Conservation (phyloP, 2,113 vertebrate species). For the Erythrolamprus reginae region DNA sequence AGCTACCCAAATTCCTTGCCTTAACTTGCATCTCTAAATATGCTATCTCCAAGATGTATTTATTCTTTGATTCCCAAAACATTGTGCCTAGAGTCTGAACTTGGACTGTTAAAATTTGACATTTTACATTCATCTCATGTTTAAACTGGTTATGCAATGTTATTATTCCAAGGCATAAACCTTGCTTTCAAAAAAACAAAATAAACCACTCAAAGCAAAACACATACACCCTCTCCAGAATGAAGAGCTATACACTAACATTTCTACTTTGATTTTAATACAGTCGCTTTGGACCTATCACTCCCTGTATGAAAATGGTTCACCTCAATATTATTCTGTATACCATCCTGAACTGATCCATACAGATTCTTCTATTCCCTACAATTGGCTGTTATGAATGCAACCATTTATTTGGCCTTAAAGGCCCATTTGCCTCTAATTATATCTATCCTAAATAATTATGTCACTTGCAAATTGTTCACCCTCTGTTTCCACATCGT, state of each 20-base stretch:
- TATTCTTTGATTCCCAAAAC: background rate
- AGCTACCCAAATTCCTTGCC: background rate
- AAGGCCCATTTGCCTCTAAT: background rate
- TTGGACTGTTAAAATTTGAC: background rate
- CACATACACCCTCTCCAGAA: background rate
- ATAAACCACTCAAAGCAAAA: background rate
- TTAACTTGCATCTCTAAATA: background rate
- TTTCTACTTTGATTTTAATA: background rate
- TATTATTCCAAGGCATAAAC: background rate
- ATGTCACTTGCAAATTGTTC: slow-evolving; percentile 24
- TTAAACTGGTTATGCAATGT: background rate
- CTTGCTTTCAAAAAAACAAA: background rate
- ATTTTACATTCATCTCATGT: background rate
- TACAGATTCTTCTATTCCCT: background rate
- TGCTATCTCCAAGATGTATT: background rate
- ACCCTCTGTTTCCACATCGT: slow-evolving; percentile 14
- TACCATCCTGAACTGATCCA: background rate
- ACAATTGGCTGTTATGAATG: background rate
- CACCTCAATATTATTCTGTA: background rate
- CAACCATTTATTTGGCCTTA: slow-evolving; percentile 12
- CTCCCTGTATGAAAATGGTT: background rate
- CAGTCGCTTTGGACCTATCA: background rate
- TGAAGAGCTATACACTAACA: background rate
- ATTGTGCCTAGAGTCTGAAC: background rate
- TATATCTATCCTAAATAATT: slow-evolving; percentile 10